Evolutionary conservation across 1,140 invertebrate genomes (phyloP), one percentile per base, ranked within the genome.

Genomic region (Macrobrachium nipponense): DNA sequence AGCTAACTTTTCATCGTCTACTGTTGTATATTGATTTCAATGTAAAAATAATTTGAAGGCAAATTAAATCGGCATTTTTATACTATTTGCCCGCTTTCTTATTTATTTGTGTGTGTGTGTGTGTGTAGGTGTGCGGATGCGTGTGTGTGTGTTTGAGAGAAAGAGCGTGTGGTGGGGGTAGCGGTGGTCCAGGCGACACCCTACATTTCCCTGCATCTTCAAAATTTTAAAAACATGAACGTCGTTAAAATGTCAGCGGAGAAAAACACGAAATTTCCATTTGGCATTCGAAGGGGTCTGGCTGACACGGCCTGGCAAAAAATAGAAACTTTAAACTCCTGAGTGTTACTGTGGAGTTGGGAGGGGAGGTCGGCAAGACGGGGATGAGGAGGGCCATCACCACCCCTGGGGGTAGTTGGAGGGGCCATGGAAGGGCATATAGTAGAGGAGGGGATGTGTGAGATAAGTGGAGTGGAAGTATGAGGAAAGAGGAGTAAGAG

Each of bases 191-290:
- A 23, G 64, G 43, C 80, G 51, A 77, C 73, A 73, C 72, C 82
- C 82, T 83, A 64, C 75, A 75, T 77, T 78, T 78, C 82, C 85
- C 62, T 75, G 61, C 79, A 75, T 82, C 70, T 44, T 75, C 61
- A 81, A 87, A 81, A 81, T 82, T 87, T 82, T 82, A 76, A 87
- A 87, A 75, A 87, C 80, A 82, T 81, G 85, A 75, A 82, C 72
- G 85, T 87, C 85, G 85, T 87, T 87, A 87, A 87, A 81, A 87
- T 75, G 85, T 87, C 85, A 66, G 68, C 20, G 60, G 61, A 76
- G 85, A 87, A 87, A 87, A 87, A 87, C 85, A 87, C 80, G 85
- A 82, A 81, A 82, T 87, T 87, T 87, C 85, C 85, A 87, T 87
- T 87, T 87, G 85, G 85, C 85, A 87, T 80, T 70, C 59, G 61